phyloP scores from a whole-genome alignment of 2,113 vertebrate genomes.

The Anoura caudifer region DNA sequence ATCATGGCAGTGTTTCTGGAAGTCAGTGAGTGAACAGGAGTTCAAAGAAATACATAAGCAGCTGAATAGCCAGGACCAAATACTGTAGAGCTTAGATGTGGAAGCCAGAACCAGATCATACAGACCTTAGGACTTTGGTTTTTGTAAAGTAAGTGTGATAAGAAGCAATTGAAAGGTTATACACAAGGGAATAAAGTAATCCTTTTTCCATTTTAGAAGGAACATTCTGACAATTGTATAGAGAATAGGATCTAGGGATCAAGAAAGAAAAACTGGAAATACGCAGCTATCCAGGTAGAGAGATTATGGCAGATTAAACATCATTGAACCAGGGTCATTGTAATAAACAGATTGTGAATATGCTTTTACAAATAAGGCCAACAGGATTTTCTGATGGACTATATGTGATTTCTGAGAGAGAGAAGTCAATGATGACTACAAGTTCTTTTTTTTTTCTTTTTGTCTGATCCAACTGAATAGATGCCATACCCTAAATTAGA shows the following conservation, averaged over 20 bases:
- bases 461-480: not conserved
- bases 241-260: not conserved
- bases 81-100: not conserved
- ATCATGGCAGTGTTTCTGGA: not conserved
- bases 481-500: not conserved
- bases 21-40: not conserved
- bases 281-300: not conserved
- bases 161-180: not conserved
- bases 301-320: not conserved
- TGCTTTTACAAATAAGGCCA: not conserved
- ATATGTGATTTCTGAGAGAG: not conserved
- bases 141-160: not conserved
- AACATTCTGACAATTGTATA: not conserved
- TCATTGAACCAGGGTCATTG: not conserved
- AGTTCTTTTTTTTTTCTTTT: not conserved
- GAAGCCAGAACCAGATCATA: not conserved
- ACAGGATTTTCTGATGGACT: not conserved
- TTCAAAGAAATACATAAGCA: not conserved
- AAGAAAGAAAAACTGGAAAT: slow-evolving; percentile 17
- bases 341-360: not conserved
- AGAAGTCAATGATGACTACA: not conserved
- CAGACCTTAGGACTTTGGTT: not conserved
- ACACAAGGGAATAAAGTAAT: not conserved
- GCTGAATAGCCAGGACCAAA: not conserved
- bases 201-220: not conserved